Base-by-base conservation (phyloP, 1,140 invertebrate species). In the Homalodisca vitripennis region DNA sequence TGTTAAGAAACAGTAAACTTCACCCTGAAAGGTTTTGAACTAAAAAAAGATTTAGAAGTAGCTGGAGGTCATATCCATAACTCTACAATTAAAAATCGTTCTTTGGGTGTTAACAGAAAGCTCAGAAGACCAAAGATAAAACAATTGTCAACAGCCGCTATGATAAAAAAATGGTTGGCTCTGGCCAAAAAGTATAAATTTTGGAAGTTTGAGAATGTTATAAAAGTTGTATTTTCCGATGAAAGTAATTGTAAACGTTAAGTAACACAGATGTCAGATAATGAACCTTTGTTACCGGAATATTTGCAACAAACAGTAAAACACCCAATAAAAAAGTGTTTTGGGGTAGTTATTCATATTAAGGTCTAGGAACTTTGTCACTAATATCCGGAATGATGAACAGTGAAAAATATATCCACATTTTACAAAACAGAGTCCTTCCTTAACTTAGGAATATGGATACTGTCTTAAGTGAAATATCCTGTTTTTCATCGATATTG, bases 1-100 rank as follows among this genome's bases (percentile, higher is more conserved):
- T 55, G 51, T 10, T 55, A 12, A 55, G 6, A 55, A 55, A 55
- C 24, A 55, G 51, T 55, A 55, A 55, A 55, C 10, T 20, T 55
- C 51, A 55, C 51, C 24, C 51, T 55, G 51, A 55, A 55, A 55
- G 22, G 51, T 20, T 55, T 55, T 55, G 51, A 55, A 20, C 51
- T 55, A 6, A 20, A 55, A 55, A 55, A 55, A 20, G 51, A 20
- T 41, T 41, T 41, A 41, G 34, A 41, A 17, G 34, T 17, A 6
- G 34, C 34, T 41, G 34, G 34, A 10, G 34, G 6, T 55, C 6
- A 55, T 55, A 55, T 55, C 20, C 51, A 55, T 55, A 20, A 55
- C 51, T 55, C 51, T 55, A 55, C 51, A 55, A 10, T 55, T 55
- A 26, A 20, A 55, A 55, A 20, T 12, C 51, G 20, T 55, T 20